Percentiles rank a stretch among this genome's conserved stretches.
phyloP scores from a whole-genome alignment of 2,797 vertebrate genomes.

The Ispidina lecontei region DNA sequence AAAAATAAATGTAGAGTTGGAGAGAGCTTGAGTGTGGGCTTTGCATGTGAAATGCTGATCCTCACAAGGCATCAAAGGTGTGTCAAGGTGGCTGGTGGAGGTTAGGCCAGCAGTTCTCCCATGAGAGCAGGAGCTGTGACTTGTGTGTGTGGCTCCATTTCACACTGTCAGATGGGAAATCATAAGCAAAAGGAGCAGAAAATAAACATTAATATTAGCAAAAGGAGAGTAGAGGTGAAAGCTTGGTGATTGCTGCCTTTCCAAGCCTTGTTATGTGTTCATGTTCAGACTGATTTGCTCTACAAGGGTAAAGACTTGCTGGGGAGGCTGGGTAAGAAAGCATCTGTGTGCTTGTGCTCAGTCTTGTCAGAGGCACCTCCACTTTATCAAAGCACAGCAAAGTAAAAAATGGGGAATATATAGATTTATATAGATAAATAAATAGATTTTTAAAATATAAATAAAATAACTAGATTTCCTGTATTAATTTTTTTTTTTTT shows the following conservation, averaged over 20 bases:
- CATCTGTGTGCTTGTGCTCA: background rate
- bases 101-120: background rate
- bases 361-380: background rate
- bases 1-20: background rate
- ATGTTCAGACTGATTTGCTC: background rate
- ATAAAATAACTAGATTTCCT: background rate
- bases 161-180: background rate
- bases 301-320: background rate
- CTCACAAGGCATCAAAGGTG: accelerated
- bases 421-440: too few species aligned
- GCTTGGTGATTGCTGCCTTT: background rate
- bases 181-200: constrained; percentile 20
- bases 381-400: background rate
- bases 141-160: background rate
- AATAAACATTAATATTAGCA: constrained; percentile 43
- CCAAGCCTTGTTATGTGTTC: background rate
- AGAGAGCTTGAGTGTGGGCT: background rate
- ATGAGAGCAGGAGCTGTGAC: accelerated
- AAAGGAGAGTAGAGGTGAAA: constrained; percentile 19
- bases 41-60: background rate
- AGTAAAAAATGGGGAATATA: background rate
- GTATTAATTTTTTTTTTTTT: background rate
- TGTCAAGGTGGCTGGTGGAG: accelerated
- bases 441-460: too few species aligned
- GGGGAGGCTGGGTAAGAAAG: background rate